Evolutionary conservation across 2,888 invertebrate genomes (phyloP), one percentile per base, ranked within the genome.

Genomic region (Eristalis tenax): DNA sequence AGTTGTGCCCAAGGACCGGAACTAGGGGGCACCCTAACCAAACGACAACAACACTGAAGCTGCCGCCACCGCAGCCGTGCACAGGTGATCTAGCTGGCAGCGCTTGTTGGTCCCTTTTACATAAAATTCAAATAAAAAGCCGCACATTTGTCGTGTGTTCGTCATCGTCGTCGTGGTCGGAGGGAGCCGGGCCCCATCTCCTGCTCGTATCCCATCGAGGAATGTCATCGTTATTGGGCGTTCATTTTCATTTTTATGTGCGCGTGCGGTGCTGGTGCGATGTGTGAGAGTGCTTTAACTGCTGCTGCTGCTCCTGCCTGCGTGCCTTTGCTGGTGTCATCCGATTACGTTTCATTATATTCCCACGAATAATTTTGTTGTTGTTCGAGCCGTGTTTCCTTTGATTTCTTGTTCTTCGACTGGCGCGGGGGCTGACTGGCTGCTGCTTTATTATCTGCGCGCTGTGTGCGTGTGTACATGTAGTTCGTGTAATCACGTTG

Each of bases 271-370:
- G 43, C 10, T 35, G 50, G 74, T 80, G 74, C 59, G 59, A 23
- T 59, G 59, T 59, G 76, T 76, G 76, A 50, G 43, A 43, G 43
- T 50, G 43, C 43, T 5, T 50, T n/a, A 18, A 18, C 38, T 38
- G 38, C 38, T 38, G 18, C 50, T 50, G 18, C 50, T 50, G 50
- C 43, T 50, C 18, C 50, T 50, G 50, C 50, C 18, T 13, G 38
- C 18, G 8, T 32, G 32, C 32, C 32, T 32, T n/a, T 78, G 86
- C 83, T 70, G 74, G 86, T 86, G 86, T 83, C 86, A 86, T 86
- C 78, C 83, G 83, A 86, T 86, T 86, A 86, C 78, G 78, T 83
- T 83, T 86, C 86, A 83, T 86, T 83, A 86, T 86, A 83, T 86
- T 86, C 83, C 78, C 83, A 86, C 86, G 83, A 86, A 86, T 83